These are phyloP conservation scores for Petrocephalus schoutedeni DNA, from an alignment of 2,797 vertebrate species.

Conservation along the genomic window DNA sequence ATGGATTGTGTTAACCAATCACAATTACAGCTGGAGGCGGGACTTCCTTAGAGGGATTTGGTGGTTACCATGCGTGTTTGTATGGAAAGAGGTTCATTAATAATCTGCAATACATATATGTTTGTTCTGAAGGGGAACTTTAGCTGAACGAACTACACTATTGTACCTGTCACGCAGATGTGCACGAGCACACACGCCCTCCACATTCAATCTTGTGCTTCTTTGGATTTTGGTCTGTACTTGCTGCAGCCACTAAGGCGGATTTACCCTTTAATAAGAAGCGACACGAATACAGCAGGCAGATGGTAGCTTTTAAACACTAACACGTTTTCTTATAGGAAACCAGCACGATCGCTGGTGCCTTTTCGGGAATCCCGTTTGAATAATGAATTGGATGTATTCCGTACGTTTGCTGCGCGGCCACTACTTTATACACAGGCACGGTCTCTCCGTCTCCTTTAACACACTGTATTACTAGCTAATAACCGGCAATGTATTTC, in stretches of 20 bases:
- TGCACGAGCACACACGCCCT: neutral
- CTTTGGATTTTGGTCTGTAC: constrained; percentile 1
- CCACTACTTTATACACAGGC: neutral
- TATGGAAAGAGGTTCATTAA: neutral
- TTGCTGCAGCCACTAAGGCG: neutral
- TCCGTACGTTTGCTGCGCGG: neutral
- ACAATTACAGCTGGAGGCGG: neutral
- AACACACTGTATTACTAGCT: neutral
- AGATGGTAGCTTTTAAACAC: neutral
- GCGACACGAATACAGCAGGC: neutral
- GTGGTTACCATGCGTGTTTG: constrained; percentile 20
- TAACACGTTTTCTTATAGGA: neutral
- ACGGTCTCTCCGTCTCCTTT: neutral
- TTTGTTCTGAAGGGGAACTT: neutral
- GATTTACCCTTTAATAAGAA: neutral
- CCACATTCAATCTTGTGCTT: neutral
- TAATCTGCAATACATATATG: neutral
- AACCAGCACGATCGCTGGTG: neutral
- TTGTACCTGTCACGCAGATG: neutral
- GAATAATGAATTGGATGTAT: neutral
- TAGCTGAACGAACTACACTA: neutral
- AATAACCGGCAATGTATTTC: neutral
- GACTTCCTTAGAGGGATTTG: constrained; percentile 18
- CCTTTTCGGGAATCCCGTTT: neutral
- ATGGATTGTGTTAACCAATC: constrained; percentile 5